A percentile compares a stretch with the other conserved stretches of the same genome.
Evolutionary conservation across 2,797 vertebrate genomes (phyloP).

Genomic region (Microctenopoma stevenorrisi): DNA sequence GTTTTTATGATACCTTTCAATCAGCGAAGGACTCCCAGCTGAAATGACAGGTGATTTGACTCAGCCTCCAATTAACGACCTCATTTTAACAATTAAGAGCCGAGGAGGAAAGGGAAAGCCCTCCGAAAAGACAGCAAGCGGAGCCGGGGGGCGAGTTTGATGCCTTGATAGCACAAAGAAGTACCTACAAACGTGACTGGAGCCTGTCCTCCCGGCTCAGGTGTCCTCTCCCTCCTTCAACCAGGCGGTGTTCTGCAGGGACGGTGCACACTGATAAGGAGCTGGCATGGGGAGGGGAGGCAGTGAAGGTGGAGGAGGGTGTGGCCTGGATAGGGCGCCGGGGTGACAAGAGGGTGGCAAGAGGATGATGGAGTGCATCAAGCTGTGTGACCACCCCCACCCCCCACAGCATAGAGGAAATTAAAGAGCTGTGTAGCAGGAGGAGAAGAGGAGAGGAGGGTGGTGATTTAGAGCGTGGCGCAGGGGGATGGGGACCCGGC

Average conservation of each 20-base stretch:
- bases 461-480: slow-evolving; percentile 82
- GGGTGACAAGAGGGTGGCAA: slow-evolving; percentile 72
- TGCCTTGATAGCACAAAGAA: slow-evolving; percentile 31
- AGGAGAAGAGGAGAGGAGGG: slow-evolving; percentile 75
- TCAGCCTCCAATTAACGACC: slow-evolving; percentile 84
- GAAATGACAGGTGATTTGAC: slow-evolving; percentile 86
- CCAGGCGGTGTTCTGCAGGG: slow-evolving; percentile 61
- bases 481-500: slow-evolving; percentile 79
- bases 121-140: slow-evolving; percentile 39
- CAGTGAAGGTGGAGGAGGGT: slow-evolving; percentile 37
- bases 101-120: slow-evolving; percentile 69
- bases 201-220: slow-evolving; percentile 42
- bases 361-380: slow-evolving; percentile 83
- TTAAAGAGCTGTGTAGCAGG: slow-evolving; percentile 85
- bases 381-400: slow-evolving; percentile 66
- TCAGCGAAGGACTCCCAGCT: slow-evolving; percentile 79
- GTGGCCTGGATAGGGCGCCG: slow-evolving; percentile 46
- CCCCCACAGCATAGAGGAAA: slow-evolving; percentile 85
- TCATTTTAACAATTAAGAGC: slow-evolving; percentile 86
- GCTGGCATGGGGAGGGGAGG: slow-evolving; percentile 32
- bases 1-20: slow-evolving; percentile 86
- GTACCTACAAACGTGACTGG: slow-evolving; percentile 28
- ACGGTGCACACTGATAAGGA: slow-evolving; percentile 44
- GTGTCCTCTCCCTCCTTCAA: slow-evolving; percentile 54
- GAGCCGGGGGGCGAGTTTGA: slow-evolving; percentile 29